These are phyloP conservation scores for Drosophila koepferae DNA, from an alignment of 2,888 invertebrate genomes.

Conservation along the genomic window DNA sequence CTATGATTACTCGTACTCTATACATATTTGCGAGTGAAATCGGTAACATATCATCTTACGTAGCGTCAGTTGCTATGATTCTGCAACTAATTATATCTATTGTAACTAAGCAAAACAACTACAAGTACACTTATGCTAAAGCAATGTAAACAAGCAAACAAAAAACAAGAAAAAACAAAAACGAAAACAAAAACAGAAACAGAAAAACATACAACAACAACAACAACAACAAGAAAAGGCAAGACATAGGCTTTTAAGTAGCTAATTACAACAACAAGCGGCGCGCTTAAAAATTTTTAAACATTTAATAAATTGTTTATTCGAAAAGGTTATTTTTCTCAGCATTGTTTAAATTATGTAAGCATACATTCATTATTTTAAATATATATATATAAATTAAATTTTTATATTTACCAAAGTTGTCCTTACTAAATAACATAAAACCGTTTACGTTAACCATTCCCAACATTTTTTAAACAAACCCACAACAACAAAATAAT, in stretches of 20 bases:
- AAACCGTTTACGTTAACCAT: conserved; percentile 62
- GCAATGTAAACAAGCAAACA: conserved; percentile 51
- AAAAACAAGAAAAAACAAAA: conserved; percentile 18
- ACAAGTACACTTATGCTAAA: conserved; percentile 60
- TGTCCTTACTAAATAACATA: conserved; percentile 83
- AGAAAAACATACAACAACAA: conserved; percentile 13
- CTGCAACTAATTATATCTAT: conserved; percentile 53
- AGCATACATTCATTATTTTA: conserved; percentile 62
- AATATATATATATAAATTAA: conserved; percentile 9
- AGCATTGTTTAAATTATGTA: conserved; percentile 50
- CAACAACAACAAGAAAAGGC: conserved; percentile 28
- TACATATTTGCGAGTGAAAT: conserved; percentile 55
- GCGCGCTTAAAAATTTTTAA: conserved; percentile 18
- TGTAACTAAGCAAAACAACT: conserved; percentile 66
- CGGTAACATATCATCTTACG: conserved; percentile 84
- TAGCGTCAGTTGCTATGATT: conserved; percentile 65
- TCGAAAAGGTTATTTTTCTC: conserved; percentile 25
- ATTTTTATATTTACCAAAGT: conserved; percentile 82
- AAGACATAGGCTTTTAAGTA: conserved; percentile 62
- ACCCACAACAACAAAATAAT: conserved; percentile 24
- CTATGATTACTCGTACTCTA: conserved; percentile 26
- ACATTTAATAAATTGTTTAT: not conserved
- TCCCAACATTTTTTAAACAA: conserved; percentile 67
- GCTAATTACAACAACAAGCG: conserved; percentile 43
- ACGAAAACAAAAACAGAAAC: conserved; percentile 11